Conservation (phyloP, 2,888 invertebrate genomes). For the Scaptomyza parva region DNA sequence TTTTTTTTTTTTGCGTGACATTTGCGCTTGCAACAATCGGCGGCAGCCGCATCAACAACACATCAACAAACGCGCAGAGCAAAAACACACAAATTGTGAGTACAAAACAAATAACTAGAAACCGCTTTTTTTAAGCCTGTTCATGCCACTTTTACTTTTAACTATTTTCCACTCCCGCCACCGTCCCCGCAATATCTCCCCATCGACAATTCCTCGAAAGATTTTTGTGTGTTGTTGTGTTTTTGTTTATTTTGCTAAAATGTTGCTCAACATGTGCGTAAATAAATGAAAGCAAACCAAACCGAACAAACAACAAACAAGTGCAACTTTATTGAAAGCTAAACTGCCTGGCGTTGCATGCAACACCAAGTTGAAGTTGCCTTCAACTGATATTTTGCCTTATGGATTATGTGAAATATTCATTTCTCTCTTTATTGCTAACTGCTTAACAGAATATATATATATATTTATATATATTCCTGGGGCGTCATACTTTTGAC, state of each 20-base stretch:
- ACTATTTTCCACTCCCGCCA: too few species aligned
- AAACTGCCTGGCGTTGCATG: conserved; percentile 2
- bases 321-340: conserved; percentile 16
- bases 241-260: conserved; percentile 12
- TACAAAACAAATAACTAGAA: conserved; percentile 35
- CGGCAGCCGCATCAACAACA: conserved; percentile 19
- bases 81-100: conserved; percentile 46
- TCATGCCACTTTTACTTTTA: conserved; percentile 51
- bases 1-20: conserved; percentile 38
- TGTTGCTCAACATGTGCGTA: conserved; percentile 53
- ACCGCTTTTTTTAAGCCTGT: conserved; percentile 46
- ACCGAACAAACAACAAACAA: conserved; percentile 10
- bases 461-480: background rate
- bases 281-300: conserved; percentile 15
- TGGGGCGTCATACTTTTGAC: conserved; percentile 18
- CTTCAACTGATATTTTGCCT: too few species aligned
- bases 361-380: too few species aligned
- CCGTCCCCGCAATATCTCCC: background rate
- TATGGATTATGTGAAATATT: background rate
- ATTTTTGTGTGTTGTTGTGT: conserved; percentile 5
- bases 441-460: background rate
- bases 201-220: background rate
- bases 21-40: conserved; percentile 54
- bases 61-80: too few species aligned
- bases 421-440: background rate